Percentiles rank a stretch among this genome's conserved stretches.
phyloP scores from a whole-genome alignment of 2,888 invertebrate species.

The Proisotoma minuta region DNA sequence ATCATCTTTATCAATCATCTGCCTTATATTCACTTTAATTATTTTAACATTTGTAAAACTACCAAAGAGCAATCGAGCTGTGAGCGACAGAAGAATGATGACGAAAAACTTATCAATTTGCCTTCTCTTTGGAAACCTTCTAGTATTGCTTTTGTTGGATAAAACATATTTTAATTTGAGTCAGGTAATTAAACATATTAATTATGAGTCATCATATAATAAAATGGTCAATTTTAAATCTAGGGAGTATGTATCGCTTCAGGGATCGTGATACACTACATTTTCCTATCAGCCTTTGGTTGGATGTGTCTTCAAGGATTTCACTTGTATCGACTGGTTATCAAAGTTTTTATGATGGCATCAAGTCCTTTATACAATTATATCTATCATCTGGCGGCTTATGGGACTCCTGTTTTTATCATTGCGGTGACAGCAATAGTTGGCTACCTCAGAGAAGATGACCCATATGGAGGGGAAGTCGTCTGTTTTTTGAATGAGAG shows the following conservation, averaged over 20 bases:
- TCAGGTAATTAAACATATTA: no score
- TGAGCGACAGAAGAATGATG: conserved; percentile 89
- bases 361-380: conserved; percentile 21
- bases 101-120: conserved; percentile 94
- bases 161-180: conserved; percentile 49
- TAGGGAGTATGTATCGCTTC: conserved; percentile 33
- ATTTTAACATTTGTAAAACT: conserved; percentile 78
- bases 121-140: conserved; percentile 80
- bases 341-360: conserved; percentile 30
- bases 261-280: conserved; percentile 60
- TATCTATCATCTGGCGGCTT: conserved; percentile 65
- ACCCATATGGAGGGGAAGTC: conserved; percentile 44
- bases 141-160: conserved; percentile 72
- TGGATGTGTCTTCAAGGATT: conserved; percentile 87
- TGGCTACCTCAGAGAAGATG: conserved; percentile 60
- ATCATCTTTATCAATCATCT: conserved; percentile 74
- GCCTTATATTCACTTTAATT: conserved; percentile 71
- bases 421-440: conserved; percentile 71
- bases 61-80: conserved; percentile 51
- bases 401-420: conserved; percentile 73
- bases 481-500: conserved; percentile 74
- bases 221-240: not conserved
- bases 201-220: no score
- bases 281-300: conserved; percentile 85
- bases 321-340: conserved; percentile 30